Evolutionary conservation across 1,140 invertebrate genomes (phyloP), one percentile per base, ranked within the genome.

Genomic region (Globodera rostochiensis): DNA sequence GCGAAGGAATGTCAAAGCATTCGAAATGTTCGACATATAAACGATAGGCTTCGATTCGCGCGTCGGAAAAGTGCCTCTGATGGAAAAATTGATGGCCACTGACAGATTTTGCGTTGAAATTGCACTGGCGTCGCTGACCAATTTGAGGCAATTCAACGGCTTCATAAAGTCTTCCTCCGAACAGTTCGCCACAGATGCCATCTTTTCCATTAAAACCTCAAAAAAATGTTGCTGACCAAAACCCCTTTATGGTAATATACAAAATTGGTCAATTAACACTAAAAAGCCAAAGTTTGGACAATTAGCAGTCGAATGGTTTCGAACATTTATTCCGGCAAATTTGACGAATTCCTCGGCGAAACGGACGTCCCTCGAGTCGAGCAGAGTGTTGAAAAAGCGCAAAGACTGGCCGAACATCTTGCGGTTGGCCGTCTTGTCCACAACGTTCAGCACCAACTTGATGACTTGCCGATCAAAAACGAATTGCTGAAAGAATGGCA

Each of bases 341-440:
- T 50, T 21, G 36, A 78, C 77, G 47, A 78, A 78, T 15, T 19
- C 25, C 50, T 78, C 77, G 9, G 77, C 77, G 66, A 70, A 78
- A 13, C 50, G n/a, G 50, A 21, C 45, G 45, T 78, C 64, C 49
- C 36, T 21, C 15, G 77, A n/a, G 47, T 46, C 53, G 25, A 78
- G 49, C 11, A 78, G 36, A 13, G 77, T 78, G 47, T 66, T 69
- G 13, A 78, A 69, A 36, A 64, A 64, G 21, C 64, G 60, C 49
- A 78, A 66, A 25, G 57, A 13, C 21, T 78, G 77, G 25, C 77
- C 9, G n/a, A 78, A 7, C 11, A 78, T 13, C 9, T 70, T 66
- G 19, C 45, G 46, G 50, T 78, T 46, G 7, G 8, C 6, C 25
- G 13, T 66, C 47, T 78, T 49, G 21, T 11, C 25, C 50, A 78